Conservation (phyloP, 2,797 vertebrate genomes). For the Nasua narica region DNA sequence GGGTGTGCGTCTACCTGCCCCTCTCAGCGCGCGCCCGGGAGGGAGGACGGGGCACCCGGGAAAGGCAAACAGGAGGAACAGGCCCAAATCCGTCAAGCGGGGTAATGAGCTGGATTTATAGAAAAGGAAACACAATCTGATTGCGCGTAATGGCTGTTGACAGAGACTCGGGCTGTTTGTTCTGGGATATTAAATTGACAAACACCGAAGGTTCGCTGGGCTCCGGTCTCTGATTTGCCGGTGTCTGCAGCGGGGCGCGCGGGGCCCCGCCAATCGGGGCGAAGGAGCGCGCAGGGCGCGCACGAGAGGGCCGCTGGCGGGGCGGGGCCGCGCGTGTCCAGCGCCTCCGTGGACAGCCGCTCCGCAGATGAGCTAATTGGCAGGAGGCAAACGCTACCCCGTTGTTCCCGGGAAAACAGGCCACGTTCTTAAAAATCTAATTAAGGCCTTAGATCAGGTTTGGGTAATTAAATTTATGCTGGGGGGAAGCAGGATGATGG, state of each 20-base stretch:
- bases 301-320: not conserved
- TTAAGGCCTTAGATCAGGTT: slow-evolving; percentile 75
- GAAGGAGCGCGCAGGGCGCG: slow-evolving; percentile 39
- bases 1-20: fast-evolving
- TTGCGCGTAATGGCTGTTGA: slow-evolving; percentile 53
- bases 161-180: slow-evolving; percentile 37
- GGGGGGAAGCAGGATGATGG: slow-evolving; percentile 47
- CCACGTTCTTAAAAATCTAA: slow-evolving; percentile 70
- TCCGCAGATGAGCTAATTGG: slow-evolving; percentile 48
- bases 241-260: not conserved
- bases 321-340: not conserved
- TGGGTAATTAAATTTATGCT: slow-evolving; percentile 72
- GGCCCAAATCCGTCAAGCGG: not conserved
- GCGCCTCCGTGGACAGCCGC: slow-evolving; percentile 38
- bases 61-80: fast-evolving
- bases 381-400: slow-evolving; percentile 41
- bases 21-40: fast-evolving
- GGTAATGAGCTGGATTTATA: slow-evolving; percentile 49
- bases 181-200: slow-evolving; percentile 55
- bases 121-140: slow-evolving; percentile 57
- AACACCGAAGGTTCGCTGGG: slow-evolving; percentile 17
- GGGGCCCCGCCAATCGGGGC: not conserved
- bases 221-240: not conserved
- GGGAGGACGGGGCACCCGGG: fast-evolving
- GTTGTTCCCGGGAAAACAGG: slow-evolving; percentile 63